These are phyloP conservation scores for Coremacera marginata DNA, from an alignment of 2,888 invertebrate genomes.

Conservation along the genomic window DNA sequence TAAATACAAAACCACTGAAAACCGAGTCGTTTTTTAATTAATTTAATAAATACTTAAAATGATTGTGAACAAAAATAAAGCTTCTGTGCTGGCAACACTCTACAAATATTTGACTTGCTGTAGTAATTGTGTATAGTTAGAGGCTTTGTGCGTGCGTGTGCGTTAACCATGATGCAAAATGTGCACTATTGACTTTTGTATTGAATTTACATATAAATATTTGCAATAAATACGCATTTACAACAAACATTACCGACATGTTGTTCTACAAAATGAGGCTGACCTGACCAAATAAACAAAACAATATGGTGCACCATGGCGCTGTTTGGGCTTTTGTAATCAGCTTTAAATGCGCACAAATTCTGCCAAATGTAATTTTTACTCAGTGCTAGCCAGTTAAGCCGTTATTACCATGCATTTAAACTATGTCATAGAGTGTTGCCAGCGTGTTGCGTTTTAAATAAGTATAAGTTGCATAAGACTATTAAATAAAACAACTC, in stretches of 20 bases:
- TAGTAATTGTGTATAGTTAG: background rate
- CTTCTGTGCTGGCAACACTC: constrained; percentile 4
- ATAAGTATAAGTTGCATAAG: too few relatives aligned
- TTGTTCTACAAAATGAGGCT: background rate
- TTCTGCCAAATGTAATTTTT: too few relatives aligned
- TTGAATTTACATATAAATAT: constrained; percentile 10
- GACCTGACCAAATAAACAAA: background rate
- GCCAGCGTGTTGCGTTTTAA: too few relatives aligned
- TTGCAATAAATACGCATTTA: constrained; percentile 14
- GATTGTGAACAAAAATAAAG: background rate
- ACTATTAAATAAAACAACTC: too few relatives aligned
- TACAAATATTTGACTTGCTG: background rate
- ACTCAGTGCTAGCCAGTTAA: too few relatives aligned
- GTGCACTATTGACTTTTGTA: constrained; percentile 6
- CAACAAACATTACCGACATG: background rate
- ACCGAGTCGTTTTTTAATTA: background rate
- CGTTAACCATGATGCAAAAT: background rate
- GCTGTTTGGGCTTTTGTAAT: too few relatives aligned
- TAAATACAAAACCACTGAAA: background rate
- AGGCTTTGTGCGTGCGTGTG: background rate
- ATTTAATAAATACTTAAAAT: constrained; percentile 5
- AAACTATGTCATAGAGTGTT: too few relatives aligned
- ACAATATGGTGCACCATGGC: too few relatives aligned
- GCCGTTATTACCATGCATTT: too few relatives aligned
- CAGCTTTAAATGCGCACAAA: too few relatives aligned